Conservation (phyloP, 2,113 vertebrate species). For the Manacus vitellinus region DNA sequence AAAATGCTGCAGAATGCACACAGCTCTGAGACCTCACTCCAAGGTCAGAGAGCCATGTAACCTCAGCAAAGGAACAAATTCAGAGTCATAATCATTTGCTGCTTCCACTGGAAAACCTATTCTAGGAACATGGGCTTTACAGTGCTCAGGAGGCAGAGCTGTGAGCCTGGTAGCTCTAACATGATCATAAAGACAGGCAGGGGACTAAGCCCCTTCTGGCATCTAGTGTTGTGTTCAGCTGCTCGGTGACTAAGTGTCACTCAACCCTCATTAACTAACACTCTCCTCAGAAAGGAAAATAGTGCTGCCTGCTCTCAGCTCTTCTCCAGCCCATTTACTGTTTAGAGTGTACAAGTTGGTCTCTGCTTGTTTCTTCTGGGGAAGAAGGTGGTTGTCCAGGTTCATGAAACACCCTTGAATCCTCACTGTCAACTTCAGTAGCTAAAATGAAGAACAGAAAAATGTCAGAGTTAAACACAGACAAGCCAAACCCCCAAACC, state of each 20-base stretch:
- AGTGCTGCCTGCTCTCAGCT: background rate
- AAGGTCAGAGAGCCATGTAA: background rate
- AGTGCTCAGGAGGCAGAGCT: background rate
- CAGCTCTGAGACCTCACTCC: background rate
- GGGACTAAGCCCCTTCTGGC: background rate
- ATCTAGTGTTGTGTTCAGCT: background rate
- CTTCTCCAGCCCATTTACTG: constrained; percentile 17
- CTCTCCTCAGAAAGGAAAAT: background rate
- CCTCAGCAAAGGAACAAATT: constrained; percentile 16
- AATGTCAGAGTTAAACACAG: background rate
- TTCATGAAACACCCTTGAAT: background rate
- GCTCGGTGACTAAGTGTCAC: background rate
- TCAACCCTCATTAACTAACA: background rate
- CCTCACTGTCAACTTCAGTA: constrained; percentile 45
- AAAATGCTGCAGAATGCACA: background rate
- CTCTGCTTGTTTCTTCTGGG: constrained; percentile 44
- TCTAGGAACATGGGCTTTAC: background rate
- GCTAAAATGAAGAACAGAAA: constrained; percentile 27
- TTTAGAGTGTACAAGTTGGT: background rate
- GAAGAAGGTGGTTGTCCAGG: constrained; percentile 3
- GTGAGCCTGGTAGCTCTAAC: background rate
- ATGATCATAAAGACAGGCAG: background rate
- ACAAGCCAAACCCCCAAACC: background rate
- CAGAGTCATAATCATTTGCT: background rate
- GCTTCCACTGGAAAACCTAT: background rate